Evolutionary conservation across 2,113 vertebrate genomes (phyloP).

Genomic region (Connochaetes taurinus): DNA sequence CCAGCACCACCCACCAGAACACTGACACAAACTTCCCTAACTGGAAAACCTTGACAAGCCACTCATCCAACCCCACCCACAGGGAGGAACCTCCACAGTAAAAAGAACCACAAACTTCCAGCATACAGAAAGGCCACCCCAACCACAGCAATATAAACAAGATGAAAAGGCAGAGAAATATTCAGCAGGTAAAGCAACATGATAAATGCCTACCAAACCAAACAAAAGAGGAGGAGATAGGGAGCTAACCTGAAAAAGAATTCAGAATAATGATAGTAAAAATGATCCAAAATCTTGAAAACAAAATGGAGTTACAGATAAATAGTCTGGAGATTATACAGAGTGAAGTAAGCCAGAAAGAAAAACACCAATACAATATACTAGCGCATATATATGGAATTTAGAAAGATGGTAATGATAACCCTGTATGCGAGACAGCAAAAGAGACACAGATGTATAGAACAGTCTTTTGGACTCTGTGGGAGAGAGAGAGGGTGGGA

Average conservation of each 20-base stretch:
- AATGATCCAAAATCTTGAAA: neutral
- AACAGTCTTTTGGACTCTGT: no score
- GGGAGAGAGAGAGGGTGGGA: no score
- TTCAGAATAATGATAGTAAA: neutral
- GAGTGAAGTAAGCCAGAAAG: no score
- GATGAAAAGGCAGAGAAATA: neutral
- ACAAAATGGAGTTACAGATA: neutral
- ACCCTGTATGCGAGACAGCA: no score
- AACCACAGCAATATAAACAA: neutral
- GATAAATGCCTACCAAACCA: neutral
- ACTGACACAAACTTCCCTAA: neutral
- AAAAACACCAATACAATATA: no score
- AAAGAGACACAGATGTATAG: no score
- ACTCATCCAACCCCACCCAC: neutral
- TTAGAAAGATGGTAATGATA: no score
- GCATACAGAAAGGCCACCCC: neutral
- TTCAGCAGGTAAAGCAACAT: neutral
- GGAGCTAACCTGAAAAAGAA: neutral
- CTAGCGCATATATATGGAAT: no score
- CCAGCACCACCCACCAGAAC: neutral
- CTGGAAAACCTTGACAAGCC: neutral
- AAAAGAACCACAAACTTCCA: neutral
- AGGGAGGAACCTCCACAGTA: neutral
- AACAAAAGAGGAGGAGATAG: neutral
- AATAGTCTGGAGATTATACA: neutral